Conservation (phyloP, 2,797 vertebrate genomes). For the Triplophysa bombifrons region DNA sequence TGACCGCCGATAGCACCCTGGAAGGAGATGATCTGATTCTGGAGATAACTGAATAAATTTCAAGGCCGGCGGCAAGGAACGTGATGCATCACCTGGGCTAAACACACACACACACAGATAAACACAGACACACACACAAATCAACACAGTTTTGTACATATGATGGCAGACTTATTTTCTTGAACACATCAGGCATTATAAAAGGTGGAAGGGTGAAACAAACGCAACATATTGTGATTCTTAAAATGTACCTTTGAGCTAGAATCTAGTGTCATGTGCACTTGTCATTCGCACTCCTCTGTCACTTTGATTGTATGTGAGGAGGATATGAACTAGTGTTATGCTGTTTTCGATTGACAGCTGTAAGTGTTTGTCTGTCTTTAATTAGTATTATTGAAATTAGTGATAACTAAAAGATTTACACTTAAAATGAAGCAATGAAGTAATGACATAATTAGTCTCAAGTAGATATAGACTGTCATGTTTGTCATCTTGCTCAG, state of each 20-base stretch:
- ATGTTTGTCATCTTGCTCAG: neutral
- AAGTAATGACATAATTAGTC: slow-evolving; percentile 1
- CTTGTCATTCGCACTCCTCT: slow-evolving; percentile 36
- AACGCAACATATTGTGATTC: slow-evolving; percentile 6
- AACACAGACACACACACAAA: neutral
- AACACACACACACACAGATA: neutral
- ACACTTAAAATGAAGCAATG: slow-evolving; percentile 42
- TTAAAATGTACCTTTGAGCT: slow-evolving; percentile 17
- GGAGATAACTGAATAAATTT: slow-evolving; percentile 80
- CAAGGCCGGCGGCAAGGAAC: slow-evolving; percentile 14
- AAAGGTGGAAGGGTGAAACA: neutral
- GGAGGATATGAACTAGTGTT: slow-evolving; percentile 43
- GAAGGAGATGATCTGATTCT: slow-evolving; percentile 93
- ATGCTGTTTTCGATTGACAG: neutral
- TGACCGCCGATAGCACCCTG: slow-evolving; percentile 79
- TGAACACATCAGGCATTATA: neutral
- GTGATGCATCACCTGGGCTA: slow-evolving; percentile 9
- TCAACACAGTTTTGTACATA: slow-evolving; percentile 1
- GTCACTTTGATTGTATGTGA: slow-evolving; percentile 45
- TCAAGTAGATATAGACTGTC: slow-evolving; percentile 15
- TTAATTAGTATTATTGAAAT: slow-evolving; percentile 44
- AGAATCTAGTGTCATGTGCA: slow-evolving; percentile 8
- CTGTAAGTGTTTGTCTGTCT: slow-evolving; percentile 37
- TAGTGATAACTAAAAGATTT: slow-evolving; percentile 30
- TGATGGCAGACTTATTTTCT: neutral